phyloP scores from a whole-genome alignment of 2,113 vertebrate species.

The Planiliza haematocheilus region DNA sequence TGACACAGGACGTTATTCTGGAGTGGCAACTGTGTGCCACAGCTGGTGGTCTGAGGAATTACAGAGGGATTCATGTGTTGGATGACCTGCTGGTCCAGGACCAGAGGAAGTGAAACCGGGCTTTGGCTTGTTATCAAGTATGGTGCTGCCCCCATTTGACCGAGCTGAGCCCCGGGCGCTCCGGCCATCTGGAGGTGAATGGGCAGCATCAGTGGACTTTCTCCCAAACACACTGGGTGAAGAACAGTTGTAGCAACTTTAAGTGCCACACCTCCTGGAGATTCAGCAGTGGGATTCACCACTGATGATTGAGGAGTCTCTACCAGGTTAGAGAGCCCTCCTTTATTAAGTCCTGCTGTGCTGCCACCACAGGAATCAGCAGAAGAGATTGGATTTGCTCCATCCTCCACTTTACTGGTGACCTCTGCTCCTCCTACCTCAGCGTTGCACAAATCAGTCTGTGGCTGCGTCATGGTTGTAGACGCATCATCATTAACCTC shows the following conservation, averaged over 20 bases:
- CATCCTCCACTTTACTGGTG: constrained; percentile 88
- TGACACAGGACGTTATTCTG: constrained; percentile 88
- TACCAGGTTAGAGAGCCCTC: constrained; percentile 83
- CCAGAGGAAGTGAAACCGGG: constrained; percentile 91
- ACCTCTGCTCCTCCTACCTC: constrained; percentile 58
- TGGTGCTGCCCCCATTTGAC: constrained; percentile 84
- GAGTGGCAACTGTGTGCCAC: constrained; percentile 80
- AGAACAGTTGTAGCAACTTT: constrained; percentile 94
- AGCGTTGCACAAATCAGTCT: constrained; percentile 71
- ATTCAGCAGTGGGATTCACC: constrained; percentile 84
- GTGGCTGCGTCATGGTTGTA: constrained; percentile 84
- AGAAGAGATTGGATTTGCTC: constrained; percentile 84
- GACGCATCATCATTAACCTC: constrained; percentile 88
- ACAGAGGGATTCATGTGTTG: constrained; percentile 93
- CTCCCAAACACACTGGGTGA: constrained; percentile 95
- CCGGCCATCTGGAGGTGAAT: constrained; percentile 94
- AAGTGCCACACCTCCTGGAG: constrained; percentile 89
- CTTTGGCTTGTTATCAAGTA: constrained; percentile 94
- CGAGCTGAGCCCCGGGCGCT: constrained; percentile 86
- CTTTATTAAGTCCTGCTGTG: constrained; percentile 88
- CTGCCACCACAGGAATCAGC: constrained; percentile 89
- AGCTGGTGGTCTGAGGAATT: constrained; percentile 84
- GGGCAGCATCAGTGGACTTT: constrained; percentile 93
- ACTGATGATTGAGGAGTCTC: constrained; percentile 85
- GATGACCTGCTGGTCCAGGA: constrained; percentile 95